These are phyloP conservation scores for Lypha dubia DNA, from an alignment of 2,888 invertebrate genomes.

Conservation along the genomic window DNA sequence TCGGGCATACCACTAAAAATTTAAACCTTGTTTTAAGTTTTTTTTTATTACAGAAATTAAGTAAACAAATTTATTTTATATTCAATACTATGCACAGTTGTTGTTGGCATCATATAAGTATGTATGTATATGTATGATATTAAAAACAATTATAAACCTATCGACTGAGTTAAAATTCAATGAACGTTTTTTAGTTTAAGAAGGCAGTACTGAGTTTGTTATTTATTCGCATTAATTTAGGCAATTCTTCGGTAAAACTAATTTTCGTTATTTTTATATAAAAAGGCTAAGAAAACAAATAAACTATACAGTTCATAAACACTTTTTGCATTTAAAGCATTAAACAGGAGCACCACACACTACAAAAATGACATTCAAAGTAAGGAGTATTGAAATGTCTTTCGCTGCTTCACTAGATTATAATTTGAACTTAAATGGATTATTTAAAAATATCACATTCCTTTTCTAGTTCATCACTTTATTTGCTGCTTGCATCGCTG, in stretches of 20 bases:
- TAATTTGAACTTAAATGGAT: constrained; percentile 9
- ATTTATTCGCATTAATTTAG: constrained; percentile 73
- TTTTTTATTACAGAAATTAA: not conserved
- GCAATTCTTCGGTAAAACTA: constrained; percentile 14
- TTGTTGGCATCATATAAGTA: not conserved
- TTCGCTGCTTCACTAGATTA: not conserved
- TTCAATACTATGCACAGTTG: not conserved
- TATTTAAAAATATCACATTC: constrained; percentile 5
- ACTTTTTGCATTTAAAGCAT: constrained; percentile 82
- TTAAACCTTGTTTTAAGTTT: not conserved
- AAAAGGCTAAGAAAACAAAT: constrained; percentile 76
- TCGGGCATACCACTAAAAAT: constrained; percentile 18
- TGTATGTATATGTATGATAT: not conserved
- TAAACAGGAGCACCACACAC: constrained; percentile 68
- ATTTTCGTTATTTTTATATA: constrained; percentile 67
- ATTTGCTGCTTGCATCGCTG: constrained; percentile 80
- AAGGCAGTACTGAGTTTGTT: constrained; percentile 62
- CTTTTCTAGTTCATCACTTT: constrained; percentile 78
- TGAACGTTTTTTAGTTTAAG: constrained; percentile 66
- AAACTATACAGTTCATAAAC: constrained; percentile 79
- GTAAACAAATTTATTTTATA: constrained; percentile 3
- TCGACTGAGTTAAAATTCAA: constrained; percentile 69
- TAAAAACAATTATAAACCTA: constrained; percentile 10
- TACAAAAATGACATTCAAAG: constrained; percentile 82
- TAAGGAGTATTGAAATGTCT: constrained; percentile 74